A percentile compares a stretch with the other conserved stretches of the same genome.
These are phyloP conservation scores for Ciona savignyi DNA, from an alignment of 23 tunicate species.

Conservation along the genomic window DNA sequence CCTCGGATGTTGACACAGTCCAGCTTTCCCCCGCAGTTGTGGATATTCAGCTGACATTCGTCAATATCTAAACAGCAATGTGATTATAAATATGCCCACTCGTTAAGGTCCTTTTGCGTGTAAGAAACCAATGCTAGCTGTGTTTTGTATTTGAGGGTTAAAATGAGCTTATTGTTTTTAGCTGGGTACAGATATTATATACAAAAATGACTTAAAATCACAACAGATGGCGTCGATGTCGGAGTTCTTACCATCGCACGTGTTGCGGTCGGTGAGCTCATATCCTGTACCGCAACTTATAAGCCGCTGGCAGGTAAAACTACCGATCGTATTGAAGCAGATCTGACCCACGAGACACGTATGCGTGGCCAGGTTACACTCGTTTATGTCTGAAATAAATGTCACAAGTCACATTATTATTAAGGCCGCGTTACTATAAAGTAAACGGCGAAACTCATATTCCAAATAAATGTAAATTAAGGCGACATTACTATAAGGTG, in stretches of 20 bases:
- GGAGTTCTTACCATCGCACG: constrained; percentile 83
- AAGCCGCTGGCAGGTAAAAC: constrained; percentile 70
- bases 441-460: not conserved
- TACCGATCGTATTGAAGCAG: constrained; percentile 70
- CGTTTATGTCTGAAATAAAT: constrained; percentile 59
- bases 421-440: too few species aligned
- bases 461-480: too few species aligned
- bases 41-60: constrained; percentile 59
- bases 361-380: constrained; percentile 76
- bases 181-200: too few species aligned
- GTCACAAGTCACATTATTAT: too few species aligned
- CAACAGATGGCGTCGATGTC: too few species aligned
- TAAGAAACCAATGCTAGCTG: too few species aligned
- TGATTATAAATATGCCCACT: not conserved
- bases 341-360: constrained; percentile 63
- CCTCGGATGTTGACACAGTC: constrained; percentile 69
- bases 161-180: too few species aligned
- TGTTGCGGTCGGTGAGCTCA: constrained; percentile 71
- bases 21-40: constrained; percentile 45
- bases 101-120: not conserved
- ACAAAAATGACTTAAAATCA: too few species aligned
- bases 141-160: too few species aligned
- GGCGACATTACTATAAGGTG: too few species aligned
- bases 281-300: constrained; percentile 95
- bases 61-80: constrained; percentile 54